phyloP scores from a whole-genome alignment of 23 tunicate species.

The Halocynthia roretzi region DNA sequence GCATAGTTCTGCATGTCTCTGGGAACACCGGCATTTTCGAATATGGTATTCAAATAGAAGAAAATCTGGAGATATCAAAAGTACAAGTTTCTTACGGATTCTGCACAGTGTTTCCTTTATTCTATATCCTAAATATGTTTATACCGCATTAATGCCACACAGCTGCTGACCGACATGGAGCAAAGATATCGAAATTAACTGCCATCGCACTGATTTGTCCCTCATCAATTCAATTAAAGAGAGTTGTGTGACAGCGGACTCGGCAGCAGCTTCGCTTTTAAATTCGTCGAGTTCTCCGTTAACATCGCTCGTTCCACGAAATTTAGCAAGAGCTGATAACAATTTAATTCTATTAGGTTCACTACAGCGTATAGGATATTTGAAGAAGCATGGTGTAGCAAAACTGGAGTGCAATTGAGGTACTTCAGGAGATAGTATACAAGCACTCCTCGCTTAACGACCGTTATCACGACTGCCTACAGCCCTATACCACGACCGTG shows the following conservation, averaged over 20 bases:
- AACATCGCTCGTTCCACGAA: slow-evolving; percentile 35
- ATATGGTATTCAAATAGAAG: slow-evolving; percentile 83
- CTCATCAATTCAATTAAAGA: slow-evolving; percentile 26
- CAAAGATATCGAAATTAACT: slow-evolving; percentile 18
- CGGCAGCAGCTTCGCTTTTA: slow-evolving; percentile 24
- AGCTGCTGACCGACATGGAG: slow-evolving; percentile 40
- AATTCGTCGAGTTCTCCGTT: slow-evolving; percentile 33
- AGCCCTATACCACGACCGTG: too few relatives aligned
- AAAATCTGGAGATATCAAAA: slow-evolving; percentile 42
- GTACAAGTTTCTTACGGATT: neutral
- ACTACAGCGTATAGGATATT: too few relatives aligned
- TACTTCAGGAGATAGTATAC: too few relatives aligned
- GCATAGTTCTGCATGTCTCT: slow-evolving; percentile 52
- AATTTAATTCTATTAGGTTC: too few relatives aligned
- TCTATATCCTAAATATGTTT: too few relatives aligned
- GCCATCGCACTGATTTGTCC: slow-evolving; percentile 31
- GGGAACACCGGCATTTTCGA: slow-evolving; percentile 74
- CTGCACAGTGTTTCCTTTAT: neutral
- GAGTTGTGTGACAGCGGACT: slow-evolving; percentile 3
- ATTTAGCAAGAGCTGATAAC: slow-evolving; percentile 16
- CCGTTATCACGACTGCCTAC: too few relatives aligned
- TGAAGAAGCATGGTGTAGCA: too few relatives aligned
- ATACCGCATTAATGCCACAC: slow-evolving; percentile 24
- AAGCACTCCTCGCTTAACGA: too few relatives aligned
- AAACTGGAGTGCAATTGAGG: too few relatives aligned